A percentile compares a stretch with the other conserved stretches of the same genome.
These are phyloP conservation scores for Noctua janthina DNA, from an alignment of 2,888 invertebrate species.

Conservation along the genomic window DNA sequence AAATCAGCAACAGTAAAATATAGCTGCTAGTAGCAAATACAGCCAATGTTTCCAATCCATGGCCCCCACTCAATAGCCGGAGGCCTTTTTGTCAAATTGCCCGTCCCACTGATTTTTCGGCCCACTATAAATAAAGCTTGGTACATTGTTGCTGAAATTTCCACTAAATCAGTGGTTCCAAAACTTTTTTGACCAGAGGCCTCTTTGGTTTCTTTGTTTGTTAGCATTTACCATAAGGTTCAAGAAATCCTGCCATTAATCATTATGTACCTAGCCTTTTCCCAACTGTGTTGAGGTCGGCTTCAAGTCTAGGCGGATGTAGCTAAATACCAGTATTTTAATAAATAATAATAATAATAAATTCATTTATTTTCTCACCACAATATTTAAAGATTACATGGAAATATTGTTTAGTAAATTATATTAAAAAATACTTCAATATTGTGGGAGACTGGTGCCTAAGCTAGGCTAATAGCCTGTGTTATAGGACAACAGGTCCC, in stretches of 20 bases:
- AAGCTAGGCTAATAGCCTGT: too few species aligned
- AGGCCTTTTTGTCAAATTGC: conserved; percentile 52
- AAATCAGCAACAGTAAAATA: conserved; percentile 36
- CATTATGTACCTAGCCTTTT: not conserved
- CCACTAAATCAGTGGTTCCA: conserved; percentile 19
- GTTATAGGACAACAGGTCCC: too few species aligned
- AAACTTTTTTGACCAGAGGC: not conserved
- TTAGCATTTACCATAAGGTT: not conserved
- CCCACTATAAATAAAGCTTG: conserved; percentile 42
- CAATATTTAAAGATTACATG: too few species aligned
- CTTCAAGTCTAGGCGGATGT: not conserved
- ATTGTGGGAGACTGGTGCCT: too few species aligned
- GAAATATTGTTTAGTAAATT: too few species aligned
- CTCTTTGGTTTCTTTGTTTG: not conserved
- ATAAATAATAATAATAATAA: too few species aligned
- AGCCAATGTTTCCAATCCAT: conserved; percentile 46
- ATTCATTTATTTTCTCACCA: too few species aligned
- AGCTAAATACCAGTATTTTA: not conserved
- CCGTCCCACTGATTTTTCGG: conserved; percentile 47
- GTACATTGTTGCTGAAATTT: conserved; percentile 38
- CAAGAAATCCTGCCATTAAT: not conserved
- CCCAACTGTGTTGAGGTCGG: not conserved
- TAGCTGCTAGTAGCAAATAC: conserved; percentile 28
- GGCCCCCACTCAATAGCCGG: conserved; percentile 36
- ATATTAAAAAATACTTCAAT: too few species aligned